Evolutionary conservation across 2,888 invertebrate genomes (phyloP), one percentile per base, ranked within the genome.

Genomic region (Labia minor): DNA sequence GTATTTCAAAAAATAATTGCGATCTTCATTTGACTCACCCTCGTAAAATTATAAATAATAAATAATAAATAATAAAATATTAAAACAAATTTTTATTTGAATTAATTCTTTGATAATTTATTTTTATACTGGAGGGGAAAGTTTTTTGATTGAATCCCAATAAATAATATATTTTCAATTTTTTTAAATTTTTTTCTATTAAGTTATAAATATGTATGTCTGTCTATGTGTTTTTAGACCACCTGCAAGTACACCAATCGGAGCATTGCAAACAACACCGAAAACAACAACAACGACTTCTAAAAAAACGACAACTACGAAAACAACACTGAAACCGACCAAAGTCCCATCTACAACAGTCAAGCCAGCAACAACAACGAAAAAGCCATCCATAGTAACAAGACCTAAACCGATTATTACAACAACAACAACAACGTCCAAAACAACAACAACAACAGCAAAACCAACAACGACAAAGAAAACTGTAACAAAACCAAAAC

Each of bases 171-270:
- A n/a, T n/a, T n/a, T n/a, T n/a, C n/a, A n/a, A n/a, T 3, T 21
- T 37, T 14, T 49, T 49, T 16, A 49, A 49, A 49, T 16, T n/a
- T 8, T 49, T 49, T 10, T 8, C 49, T 14, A 49, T n/a, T 10
- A n/a, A 4, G 16, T 49, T 49, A 3, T 49, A n/a, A n/a, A n/a
- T n/a, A 6, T 26, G 3, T 26, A 8, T 26, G 26, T 26, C 26
- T 49, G 49, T 14, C 11, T 33, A 8, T 33, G 6, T 33, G 6
- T 33, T 33, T 49, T 8, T 14, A 49, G 76, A 68, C 77, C 79
- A 1, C 72, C 77, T 1, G 68, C 67, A 62, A 79, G 78, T 0
- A 80, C 77, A 71, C 79, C 77, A 68, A 80, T 80, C 1, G 72
- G 80, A 64, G 66, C 62, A 19, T 11, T 63, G n/a, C 65, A 71